Evolutionary conservation across 2,888 invertebrate genomes (phyloP), one percentile per base, ranked within the genome.

Genomic region (Lithosia quadra): DNA sequence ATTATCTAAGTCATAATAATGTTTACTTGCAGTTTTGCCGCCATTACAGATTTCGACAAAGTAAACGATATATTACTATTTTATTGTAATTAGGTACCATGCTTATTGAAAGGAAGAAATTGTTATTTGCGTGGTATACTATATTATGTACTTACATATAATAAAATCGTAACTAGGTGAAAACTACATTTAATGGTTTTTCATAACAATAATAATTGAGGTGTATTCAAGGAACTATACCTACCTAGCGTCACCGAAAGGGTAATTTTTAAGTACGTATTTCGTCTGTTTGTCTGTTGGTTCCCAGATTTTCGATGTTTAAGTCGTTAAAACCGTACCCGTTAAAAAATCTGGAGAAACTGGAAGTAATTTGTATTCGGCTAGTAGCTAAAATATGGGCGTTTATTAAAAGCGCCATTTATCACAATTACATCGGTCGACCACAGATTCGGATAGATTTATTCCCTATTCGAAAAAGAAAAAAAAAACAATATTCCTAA

Each of bases 401-500:
- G 58, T 60, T 59, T 65, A 49, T 49, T 34, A 65, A 33, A 53
- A 56, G 39, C 34, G 1, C 24, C 24, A 36, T 64, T 58, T 58
- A 65, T 58, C 43, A 56, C 65, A 65, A 21, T 64, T 39, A 56
- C 28, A 49, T 49, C 36, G 18, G 33, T 21, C 39, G 28, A 33
- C 33, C 24, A 43, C 60, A 61, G 55, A 21, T 58, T 63, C 57
- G 33, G 21, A 21, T 55, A 59, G 53, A 63, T 67, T 49, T 43
- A 67, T 58, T 68, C 59, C 28, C 53, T 49, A 60, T 59, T 70
- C 21, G 36, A 59, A 63, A 43, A 49, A 13, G 21, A 39, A 61
- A n/a, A 43, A 56, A 69, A 63, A 66, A 67, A 65, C 63, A 60
- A 64, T 56, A 33, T 66, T 43, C 34, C 60, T 55, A 75, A 73